A percentile compares a stretch with the other conserved stretches of the same genome.
phyloP scores from a whole-genome alignment of 2,113 vertebrate genomes.

The Notiomystis cincta region DNA sequence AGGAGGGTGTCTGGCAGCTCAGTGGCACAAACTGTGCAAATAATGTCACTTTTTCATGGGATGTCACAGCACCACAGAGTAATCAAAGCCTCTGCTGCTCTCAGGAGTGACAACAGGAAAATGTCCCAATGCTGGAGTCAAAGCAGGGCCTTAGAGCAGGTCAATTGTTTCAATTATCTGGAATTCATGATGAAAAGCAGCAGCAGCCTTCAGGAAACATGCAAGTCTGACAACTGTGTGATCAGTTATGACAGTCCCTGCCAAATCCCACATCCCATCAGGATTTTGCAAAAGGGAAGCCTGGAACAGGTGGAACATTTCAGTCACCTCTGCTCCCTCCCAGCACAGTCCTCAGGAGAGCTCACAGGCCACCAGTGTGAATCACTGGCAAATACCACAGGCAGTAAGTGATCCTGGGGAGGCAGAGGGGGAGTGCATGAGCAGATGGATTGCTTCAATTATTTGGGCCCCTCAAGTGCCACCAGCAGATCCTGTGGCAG shows the following conservation, averaged over 20 bases:
- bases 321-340: neutral
- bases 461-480: conserved; percentile 28
- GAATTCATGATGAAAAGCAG: conserved; percentile 50
- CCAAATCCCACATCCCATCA: conserved; percentile 12
- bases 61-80: too few relatives aligned
- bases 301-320: conserved; percentile 9
- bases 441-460: conserved; percentile 48
- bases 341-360: neutral
- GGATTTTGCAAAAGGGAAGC: neutral
- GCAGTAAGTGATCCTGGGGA: neutral
- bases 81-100: conserved; percentile 7
- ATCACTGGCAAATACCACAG: conserved; percentile 31
- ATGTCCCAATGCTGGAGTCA: neutral
- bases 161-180: conserved; percentile 65
- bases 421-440: neutral
- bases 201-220: conserved; percentile 43
- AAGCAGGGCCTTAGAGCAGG: conserved; percentile 9
- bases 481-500: conserved; percentile 32
- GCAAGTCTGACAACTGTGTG: neutral
- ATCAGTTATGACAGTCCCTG: conserved; percentile 11
- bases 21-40: neutral
- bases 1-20: neutral
- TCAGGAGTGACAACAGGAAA: conserved; percentile 24
- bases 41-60: too few relatives aligned
- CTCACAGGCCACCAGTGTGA: neutral